These are phyloP conservation scores for Phania funesta DNA, from an alignment of 2,888 invertebrate genomes.

Conservation along the genomic window DNA sequence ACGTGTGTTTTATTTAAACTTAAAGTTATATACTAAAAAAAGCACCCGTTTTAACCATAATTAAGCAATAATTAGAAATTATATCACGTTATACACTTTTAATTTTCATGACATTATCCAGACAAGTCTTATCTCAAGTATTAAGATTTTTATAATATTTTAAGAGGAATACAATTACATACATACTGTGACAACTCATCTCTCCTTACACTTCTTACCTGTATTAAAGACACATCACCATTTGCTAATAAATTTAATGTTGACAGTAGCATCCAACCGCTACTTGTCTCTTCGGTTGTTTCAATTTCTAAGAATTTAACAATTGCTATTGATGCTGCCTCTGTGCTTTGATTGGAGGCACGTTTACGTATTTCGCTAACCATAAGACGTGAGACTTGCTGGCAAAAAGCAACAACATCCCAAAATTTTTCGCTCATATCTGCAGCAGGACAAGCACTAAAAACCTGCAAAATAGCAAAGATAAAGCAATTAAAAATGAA, in stretches of 20 bases:
- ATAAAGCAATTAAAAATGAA: conserved; percentile 35
- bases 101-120: too few relatives aligned
- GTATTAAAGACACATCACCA: conserved; percentile 93
- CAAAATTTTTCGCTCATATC: conserved; percentile 99
- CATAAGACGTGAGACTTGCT: conserved; percentile 96
- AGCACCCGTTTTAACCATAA: too few relatives aligned
- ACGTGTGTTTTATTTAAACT: too few relatives aligned
- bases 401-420: conserved; percentile 96
- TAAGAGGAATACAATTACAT: not conserved
- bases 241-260: conserved; percentile 95
- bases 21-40: too few relatives aligned
- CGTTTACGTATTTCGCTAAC: conserved; percentile 95
- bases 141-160: too few relatives aligned
- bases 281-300: conserved; percentile 95
- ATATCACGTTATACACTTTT: too few relatives aligned
- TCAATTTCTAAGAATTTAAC: conserved; percentile 98
- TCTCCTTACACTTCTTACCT: conserved; percentile 82
- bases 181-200: not conserved
- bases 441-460: conserved; percentile 94
- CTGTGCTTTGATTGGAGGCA: conserved; percentile 97
- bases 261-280: conserved; percentile 97
- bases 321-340: conserved; percentile 97
- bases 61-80: too few relatives aligned
- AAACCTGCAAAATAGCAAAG: conserved; percentile 84
- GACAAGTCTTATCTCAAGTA: too few relatives aligned